phyloP scores from a whole-genome alignment of 1,140 invertebrate genomes.

The Heterodera carotae region DNA sequence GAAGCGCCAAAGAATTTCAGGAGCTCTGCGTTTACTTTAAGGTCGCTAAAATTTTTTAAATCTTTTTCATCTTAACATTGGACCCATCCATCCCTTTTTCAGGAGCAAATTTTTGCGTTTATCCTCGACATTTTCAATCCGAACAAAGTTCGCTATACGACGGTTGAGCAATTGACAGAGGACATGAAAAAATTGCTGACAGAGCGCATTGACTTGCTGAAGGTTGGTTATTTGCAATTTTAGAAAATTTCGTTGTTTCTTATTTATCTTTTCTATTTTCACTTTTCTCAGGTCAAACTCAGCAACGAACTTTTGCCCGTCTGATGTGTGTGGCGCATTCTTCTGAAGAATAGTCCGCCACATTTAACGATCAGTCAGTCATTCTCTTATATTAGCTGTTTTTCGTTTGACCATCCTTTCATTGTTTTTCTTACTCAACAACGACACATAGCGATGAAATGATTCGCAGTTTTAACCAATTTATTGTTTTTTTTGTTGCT shows the following conservation, averaged over 20 bases:
- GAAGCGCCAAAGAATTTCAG: conserved; percentile 42
- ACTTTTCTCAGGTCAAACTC: conserved; percentile 35
- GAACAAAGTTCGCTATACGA: conserved; percentile 50
- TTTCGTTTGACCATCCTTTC: neutral
- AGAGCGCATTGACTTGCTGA: conserved; percentile 44
- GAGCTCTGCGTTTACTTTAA: conserved; percentile 51
- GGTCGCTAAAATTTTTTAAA: conserved; percentile 24
- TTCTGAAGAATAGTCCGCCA: too few relatives aligned
- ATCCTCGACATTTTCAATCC: conserved; percentile 49
- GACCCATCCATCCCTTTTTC: neutral
- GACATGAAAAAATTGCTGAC: conserved; percentile 44
- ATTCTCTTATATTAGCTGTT: too few relatives aligned
- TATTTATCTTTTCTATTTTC: neutral
- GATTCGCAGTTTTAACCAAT: neutral
- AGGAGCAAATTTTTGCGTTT: conserved; percentile 50
- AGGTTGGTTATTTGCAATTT: conserved; percentile 10
- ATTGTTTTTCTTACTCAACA: neutral
- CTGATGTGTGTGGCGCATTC: conserved; percentile 23
- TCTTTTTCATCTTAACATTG: neutral
- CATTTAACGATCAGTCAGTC: too few relatives aligned
- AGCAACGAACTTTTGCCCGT: conserved; percentile 46
- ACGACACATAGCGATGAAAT: neutral
- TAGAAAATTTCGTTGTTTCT: neutral
- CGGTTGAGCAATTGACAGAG: conserved; percentile 40
- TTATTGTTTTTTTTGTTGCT: neutral